A percentile compares a stretch with the other conserved stretches of the same genome.
Evolutionary conservation across 2,113 vertebrate species (phyloP).

Genomic region (Brachypodius melanocephalos): DNA sequence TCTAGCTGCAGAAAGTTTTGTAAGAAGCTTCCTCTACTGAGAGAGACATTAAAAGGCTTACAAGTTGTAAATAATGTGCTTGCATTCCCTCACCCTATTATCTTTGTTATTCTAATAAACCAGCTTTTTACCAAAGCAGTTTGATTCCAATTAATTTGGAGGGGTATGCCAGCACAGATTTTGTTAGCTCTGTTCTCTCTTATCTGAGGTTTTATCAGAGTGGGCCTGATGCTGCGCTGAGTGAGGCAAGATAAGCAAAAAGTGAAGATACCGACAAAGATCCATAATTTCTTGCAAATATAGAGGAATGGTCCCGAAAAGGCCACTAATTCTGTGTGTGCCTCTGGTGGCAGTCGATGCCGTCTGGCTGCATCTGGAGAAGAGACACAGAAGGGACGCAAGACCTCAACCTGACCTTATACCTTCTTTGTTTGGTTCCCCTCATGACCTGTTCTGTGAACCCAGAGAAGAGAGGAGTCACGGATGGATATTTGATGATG

Average conservation of each 20-base stretch:
- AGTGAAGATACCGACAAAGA: background rate
- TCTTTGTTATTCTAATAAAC: background rate
- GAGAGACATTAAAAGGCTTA: background rate
- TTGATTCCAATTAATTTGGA: background rate
- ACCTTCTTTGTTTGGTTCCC: background rate
- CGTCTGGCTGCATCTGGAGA: background rate
- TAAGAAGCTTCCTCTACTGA: background rate
- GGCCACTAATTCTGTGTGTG: background rate
- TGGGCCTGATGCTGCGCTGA: background rate
- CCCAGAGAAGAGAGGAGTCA: background rate
- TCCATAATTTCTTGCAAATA: background rate
- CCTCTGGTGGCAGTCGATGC: background rate
- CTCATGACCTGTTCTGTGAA: background rate
- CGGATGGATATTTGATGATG: background rate
- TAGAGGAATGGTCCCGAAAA: background rate
- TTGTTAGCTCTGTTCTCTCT: background rate
- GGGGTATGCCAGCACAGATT: background rate
- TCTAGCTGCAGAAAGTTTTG: background rate
- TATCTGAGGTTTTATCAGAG: background rate
- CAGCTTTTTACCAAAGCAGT: background rate
- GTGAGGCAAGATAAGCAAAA: background rate
- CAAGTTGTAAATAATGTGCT: background rate
- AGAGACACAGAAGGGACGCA: background rate
- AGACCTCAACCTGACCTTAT: background rate
- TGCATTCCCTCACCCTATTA: background rate